Conservation (phyloP, 2,113 vertebrate species). For the Murina feae region DNA sequence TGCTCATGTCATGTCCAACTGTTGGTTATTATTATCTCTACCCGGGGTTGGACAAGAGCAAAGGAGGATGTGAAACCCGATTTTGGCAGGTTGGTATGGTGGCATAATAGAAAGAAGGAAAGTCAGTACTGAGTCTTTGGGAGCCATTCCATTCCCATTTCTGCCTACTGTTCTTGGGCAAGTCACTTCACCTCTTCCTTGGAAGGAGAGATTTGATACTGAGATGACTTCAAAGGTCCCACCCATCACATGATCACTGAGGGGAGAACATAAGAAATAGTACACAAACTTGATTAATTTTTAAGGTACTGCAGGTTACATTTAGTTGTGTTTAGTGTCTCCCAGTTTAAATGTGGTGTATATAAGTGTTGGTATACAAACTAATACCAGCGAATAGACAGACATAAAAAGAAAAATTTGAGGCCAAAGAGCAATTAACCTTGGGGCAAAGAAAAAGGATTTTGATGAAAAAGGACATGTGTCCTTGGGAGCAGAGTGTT, state of each 20-base stretch:
- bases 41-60: neutral
- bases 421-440: constrained; percentile 27
- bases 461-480: neutral
- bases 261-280: neutral
- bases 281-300: neutral
- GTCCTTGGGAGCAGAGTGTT: neutral
- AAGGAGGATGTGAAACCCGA: neutral
- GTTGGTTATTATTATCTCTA: neutral
- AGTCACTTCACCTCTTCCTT: neutral
- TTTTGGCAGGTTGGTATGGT: neutral
- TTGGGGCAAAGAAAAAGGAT: neutral
- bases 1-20: fast-evolving
- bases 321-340: neutral
- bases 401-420: neutral
- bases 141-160: neutral
- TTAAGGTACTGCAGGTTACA: too few species aligned
- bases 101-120: neutral
- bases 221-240: neutral
- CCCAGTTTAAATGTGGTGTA: neutral
- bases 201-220: neutral
- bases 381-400: neutral
- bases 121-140: neutral
- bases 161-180: neutral
- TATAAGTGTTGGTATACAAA: neutral
- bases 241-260: neutral